Evolutionary conservation across 2,888 invertebrate genomes (phyloP).

Genomic region (Lobophora halterata): DNA sequence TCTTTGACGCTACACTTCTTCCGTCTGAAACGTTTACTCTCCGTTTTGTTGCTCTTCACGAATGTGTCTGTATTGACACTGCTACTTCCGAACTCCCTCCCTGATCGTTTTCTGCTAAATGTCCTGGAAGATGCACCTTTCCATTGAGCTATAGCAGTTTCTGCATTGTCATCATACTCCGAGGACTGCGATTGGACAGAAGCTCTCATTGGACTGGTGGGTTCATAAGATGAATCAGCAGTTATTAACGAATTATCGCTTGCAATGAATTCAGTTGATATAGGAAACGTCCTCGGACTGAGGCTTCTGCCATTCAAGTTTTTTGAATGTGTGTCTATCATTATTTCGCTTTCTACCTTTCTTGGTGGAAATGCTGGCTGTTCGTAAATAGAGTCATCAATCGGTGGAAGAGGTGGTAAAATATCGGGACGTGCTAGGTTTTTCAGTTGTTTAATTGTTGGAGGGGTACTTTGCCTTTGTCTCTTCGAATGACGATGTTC

Average conservation of each 20-base stretch:
- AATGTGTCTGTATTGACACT: conserved; percentile 66
- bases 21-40: conserved; percentile 54
- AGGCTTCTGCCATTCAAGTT: conserved; percentile 85
- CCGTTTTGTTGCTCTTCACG: conserved; percentile 53
- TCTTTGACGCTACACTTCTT: conserved; percentile 82
- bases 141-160: conserved; percentile 35
- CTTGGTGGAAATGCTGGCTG: conserved; percentile 80
- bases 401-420: conserved; percentile 83
- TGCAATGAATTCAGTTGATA: conserved; percentile 43
- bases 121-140: conserved; percentile 47
- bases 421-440: conserved; percentile 84
- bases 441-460: conserved; percentile 68
- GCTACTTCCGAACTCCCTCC: conserved; percentile 34
- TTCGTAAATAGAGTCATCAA: conserved; percentile 79
- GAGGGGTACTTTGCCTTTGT: conserved; percentile 82
- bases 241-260: conserved; percentile 42
- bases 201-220: conserved; percentile 70
- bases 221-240: conserved; percentile 52
- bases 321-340: conserved; percentile 80
- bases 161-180: conserved; percentile 72
- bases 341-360: conserved; percentile 60
- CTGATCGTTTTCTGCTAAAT: conserved; percentile 45
- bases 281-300: conserved; percentile 65
- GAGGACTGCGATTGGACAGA: conserved; percentile 75
- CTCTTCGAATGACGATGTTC: conserved; percentile 87